Conservation (phyloP, 2,888 invertebrate species). For the Agonopterix heracliana region DNA sequence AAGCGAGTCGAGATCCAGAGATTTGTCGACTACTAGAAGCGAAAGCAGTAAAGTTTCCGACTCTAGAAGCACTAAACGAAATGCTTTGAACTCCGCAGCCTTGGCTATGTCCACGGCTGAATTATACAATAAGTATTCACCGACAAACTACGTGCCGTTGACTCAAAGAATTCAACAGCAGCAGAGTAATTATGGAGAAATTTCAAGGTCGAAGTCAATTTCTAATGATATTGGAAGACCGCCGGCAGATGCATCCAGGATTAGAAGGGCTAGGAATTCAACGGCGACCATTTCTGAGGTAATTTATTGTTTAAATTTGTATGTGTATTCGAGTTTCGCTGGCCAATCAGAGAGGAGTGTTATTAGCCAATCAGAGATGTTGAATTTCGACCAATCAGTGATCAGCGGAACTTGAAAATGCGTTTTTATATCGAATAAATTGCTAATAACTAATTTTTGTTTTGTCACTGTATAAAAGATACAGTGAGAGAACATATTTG, state of each 20-base stretch:
- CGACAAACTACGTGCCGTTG: slow-evolving; percentile 82
- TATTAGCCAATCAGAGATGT: too few species aligned
- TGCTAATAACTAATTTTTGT: too few species aligned
- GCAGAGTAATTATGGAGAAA: slow-evolving; percentile 46
- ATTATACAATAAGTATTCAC: slow-evolving; percentile 84
- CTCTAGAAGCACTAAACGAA: slow-evolving; percentile 44
- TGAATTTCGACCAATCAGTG: too few species aligned
- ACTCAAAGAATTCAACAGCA: slow-evolving; percentile 60
- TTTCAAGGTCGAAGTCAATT: slow-evolving; percentile 73
- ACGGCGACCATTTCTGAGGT: slow-evolving; percentile 59
- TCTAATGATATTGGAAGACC: slow-evolving; percentile 76
- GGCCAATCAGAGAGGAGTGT: not conserved
- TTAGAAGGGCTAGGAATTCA: slow-evolving; percentile 53
- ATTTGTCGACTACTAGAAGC: slow-evolving; percentile 71
- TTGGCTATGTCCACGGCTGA: slow-evolving; percentile 79
- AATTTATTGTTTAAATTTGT: slow-evolving; percentile 5
- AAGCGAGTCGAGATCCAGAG: slow-evolving; percentile 72
- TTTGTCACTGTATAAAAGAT: too few species aligned
- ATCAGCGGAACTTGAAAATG: too few species aligned
- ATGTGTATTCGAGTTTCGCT: slow-evolving; percentile 9
- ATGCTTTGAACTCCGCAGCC: slow-evolving; percentile 59
- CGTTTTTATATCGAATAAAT: too few species aligned
- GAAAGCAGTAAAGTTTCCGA: slow-evolving; percentile 69
- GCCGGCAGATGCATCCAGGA: slow-evolving; percentile 50
- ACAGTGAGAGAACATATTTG: too few species aligned